Conservation (phyloP, 2,797 vertebrate species). For the Pogoniulus pusillus region DNA sequence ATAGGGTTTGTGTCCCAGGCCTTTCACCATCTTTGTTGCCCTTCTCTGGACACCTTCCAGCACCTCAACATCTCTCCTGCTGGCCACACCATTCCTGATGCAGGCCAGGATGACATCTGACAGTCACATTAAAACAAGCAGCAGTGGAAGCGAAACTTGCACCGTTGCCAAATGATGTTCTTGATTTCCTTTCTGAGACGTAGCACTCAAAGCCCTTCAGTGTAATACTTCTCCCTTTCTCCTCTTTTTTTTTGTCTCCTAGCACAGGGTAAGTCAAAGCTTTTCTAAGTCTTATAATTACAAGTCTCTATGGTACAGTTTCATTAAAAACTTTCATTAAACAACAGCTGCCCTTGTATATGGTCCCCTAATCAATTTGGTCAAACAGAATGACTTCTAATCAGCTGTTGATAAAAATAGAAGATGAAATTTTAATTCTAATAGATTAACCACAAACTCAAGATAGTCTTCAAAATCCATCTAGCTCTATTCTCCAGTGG, state of each 20-base stretch:
- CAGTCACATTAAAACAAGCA: slow-evolving; percentile 31
- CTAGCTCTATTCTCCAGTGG: slow-evolving; percentile 85
- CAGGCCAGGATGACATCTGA: no score
- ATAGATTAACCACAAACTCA: slow-evolving; percentile 95
- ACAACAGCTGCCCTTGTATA: slow-evolving; percentile 86
- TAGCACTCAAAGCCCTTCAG: slow-evolving; percentile 72
- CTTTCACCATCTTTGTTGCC: no score
- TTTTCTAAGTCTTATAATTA: slow-evolving; percentile 81
- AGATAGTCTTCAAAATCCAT: slow-evolving; percentile 85
- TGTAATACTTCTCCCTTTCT: slow-evolving; percentile 48
- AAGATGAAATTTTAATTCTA: slow-evolving; percentile 95
- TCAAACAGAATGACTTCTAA: slow-evolving; percentile 92
- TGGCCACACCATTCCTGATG: no score
- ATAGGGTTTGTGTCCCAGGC: no score
- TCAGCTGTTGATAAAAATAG: slow-evolving; percentile 99
- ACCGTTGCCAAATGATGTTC: slow-evolving; percentile 54
- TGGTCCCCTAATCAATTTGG: slow-evolving; percentile 86
- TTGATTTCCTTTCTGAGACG: slow-evolving; percentile 58
- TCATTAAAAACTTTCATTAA: slow-evolving; percentile 87
- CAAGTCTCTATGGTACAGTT: slow-evolving; percentile 81
- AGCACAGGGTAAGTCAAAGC: slow-evolving; percentile 79
- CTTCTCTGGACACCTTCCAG: no score
- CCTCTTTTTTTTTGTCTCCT: slow-evolving; percentile 41
- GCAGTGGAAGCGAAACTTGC: slow-evolving; percentile 57
- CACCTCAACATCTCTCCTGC: no score